A percentile compares a stretch with the other conserved stretches of the same genome.
These are phyloP conservation scores for Clinocottus analis DNA, from an alignment of 2,113 vertebrate species.

Conservation along the genomic window DNA sequence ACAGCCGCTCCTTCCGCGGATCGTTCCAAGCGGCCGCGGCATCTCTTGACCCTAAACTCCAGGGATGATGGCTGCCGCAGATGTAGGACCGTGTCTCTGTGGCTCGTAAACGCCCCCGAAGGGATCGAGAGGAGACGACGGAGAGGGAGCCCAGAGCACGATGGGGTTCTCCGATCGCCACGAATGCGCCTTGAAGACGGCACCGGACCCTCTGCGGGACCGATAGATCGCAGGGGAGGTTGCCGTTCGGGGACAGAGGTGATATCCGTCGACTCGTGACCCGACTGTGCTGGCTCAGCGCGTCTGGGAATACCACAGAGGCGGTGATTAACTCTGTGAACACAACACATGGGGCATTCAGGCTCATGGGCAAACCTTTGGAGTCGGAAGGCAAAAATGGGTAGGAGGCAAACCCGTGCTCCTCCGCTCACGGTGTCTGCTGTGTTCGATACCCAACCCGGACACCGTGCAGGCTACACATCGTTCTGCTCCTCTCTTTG, in stretches of 20 bases:
- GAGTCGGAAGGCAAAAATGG: slow-evolving; percentile 3
- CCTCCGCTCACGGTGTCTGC: background rate
- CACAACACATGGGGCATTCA: background rate
- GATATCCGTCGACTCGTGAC: slow-evolving; percentile 12
- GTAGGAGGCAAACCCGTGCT: background rate
- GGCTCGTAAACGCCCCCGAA: slow-evolving; percentile 51
- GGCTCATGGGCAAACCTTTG: slow-evolving; percentile 12
- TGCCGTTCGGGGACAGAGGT: slow-evolving; percentile 14
- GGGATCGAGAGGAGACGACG: slow-evolving; percentile 40
- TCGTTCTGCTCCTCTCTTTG: slow-evolving; percentile 34
- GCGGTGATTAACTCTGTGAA: slow-evolving; percentile 34
- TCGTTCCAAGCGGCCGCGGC: slow-evolving; percentile 23
- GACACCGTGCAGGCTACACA: slow-evolving; percentile 4
- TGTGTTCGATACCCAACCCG: background rate
- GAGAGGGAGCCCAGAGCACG: slow-evolving; percentile 18
- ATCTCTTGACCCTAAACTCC: slow-evolving; percentile 38
- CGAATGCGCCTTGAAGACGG: slow-evolving; percentile 41
- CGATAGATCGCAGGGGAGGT: slow-evolving; percentile 18
- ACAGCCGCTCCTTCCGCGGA: slow-evolving; percentile 8
- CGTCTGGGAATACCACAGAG: slow-evolving; percentile 51
- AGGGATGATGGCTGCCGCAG: slow-evolving; percentile 59
- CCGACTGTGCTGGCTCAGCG: slow-evolving; percentile 42
- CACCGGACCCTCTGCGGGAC: slow-evolving; percentile 39
- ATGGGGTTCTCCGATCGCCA: slow-evolving; percentile 29
- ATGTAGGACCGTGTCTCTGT: slow-evolving; percentile 49